Conservation (phyloP, 1,140 invertebrate species). For the Oscheius sp. region DNA sequence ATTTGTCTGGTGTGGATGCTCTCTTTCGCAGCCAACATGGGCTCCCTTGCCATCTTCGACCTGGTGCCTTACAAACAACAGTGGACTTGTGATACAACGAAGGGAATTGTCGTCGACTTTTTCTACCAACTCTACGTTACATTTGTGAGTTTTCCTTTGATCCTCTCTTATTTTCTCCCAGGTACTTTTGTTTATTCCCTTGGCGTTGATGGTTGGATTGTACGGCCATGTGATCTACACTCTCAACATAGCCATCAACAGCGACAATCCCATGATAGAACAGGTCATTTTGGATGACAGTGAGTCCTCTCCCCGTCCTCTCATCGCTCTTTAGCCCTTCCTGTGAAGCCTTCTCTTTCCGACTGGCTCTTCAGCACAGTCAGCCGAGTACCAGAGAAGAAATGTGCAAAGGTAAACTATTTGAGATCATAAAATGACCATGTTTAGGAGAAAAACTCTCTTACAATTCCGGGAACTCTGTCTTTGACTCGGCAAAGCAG, state of each 20-base stretch:
- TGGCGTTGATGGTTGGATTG: conserved; percentile 38
- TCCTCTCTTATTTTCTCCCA: background rate
- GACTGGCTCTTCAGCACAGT: conserved; percentile 34
- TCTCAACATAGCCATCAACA: conserved; percentile 42
- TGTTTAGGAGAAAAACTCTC: conserved; percentile 21
- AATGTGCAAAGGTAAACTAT: background rate
- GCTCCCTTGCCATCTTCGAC: conserved; percentile 26
- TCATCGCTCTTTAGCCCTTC: background rate
- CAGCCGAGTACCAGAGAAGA: conserved; percentile 3
- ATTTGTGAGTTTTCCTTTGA: conserved; percentile 23
- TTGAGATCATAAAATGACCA: background rate
- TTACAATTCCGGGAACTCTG: conserved; percentile 16
- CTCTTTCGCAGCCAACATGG: conserved; percentile 34
- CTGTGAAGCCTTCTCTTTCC: conserved; percentile 15
- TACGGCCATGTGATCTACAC: conserved; percentile 46
- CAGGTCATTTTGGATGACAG: conserved; percentile 36
- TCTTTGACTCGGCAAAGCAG: conserved; percentile 9
- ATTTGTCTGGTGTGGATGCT: conserved; percentile 40
- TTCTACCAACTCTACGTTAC: conserved; percentile 45
- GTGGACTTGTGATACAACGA: conserved; percentile 36
- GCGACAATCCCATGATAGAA: conserved; percentile 32
- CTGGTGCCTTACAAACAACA: conserved; percentile 22
- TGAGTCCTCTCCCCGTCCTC: background rate
- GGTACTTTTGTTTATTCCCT: conserved; percentile 38
- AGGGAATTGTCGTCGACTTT: conserved; percentile 22